Percentiles rank a stretch among this genome's conserved stretches.
Conservation (phyloP, 2,113 vertebrate species). For the Amphiprion percula region DNA sequence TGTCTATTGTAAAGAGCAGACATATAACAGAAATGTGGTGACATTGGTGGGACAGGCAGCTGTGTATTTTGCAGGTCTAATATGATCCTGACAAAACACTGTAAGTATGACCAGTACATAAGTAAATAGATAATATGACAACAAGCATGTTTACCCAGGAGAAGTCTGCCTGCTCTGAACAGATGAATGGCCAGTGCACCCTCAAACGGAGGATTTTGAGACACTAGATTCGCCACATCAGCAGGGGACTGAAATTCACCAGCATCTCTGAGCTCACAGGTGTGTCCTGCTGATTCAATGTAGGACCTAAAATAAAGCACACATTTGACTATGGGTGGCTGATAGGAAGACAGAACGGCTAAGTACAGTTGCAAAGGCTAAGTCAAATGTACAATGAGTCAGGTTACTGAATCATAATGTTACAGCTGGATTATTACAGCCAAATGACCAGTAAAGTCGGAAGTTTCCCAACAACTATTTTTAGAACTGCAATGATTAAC, state of each 20-base stretch:
- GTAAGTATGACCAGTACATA: background rate
- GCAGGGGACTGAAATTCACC: slow-evolving; percentile 81
- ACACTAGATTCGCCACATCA: slow-evolving; percentile 82
- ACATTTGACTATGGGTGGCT: background rate
- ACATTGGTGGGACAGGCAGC: slow-evolving; percentile 11
- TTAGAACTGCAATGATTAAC: background rate
- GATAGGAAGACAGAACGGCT: background rate
- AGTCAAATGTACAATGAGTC: background rate
- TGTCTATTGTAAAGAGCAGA: slow-evolving; percentile 81
- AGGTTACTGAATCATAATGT: background rate
- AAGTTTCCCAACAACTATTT: background rate
- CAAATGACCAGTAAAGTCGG: background rate
- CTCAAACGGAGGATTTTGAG: slow-evolving; percentile 77
- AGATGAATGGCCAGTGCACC: slow-evolving; percentile 93
- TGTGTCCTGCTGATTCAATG: slow-evolving; percentile 90
- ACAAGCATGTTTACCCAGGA: slow-evolving; percentile 85
- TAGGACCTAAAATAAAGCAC: slow-evolving; percentile 83
- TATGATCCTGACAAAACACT: slow-evolving; percentile 8
- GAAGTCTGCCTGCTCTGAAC: slow-evolving; percentile 90
- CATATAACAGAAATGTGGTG: slow-evolving; percentile 50
- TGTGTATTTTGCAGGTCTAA: background rate
- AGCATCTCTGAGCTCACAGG: slow-evolving; percentile 89
- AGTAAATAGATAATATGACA: slow-evolving; percentile 8
- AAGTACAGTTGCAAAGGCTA: background rate
- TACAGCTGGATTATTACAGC: background rate